phyloP scores from a whole-genome alignment of 2,113 vertebrate genomes.

The Datnioides undecimradiatus region DNA sequence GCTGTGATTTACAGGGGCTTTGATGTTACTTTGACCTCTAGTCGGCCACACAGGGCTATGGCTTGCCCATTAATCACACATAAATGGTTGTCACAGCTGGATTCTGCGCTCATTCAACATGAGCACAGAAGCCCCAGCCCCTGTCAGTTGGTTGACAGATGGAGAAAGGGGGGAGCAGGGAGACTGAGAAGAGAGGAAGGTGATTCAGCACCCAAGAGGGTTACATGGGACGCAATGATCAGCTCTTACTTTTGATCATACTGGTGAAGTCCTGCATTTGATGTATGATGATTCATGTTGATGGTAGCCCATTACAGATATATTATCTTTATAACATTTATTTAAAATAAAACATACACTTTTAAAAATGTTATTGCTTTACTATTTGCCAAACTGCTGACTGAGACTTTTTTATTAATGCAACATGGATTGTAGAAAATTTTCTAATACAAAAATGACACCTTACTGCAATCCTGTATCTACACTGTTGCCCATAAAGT shows the following conservation, averaged over 20 bases:
- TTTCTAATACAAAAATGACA: too few species aligned
- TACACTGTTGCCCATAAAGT: too few species aligned
- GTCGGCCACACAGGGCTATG: conserved; percentile 3
- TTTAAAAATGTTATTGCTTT: too few species aligned
- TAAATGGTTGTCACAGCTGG: conserved; percentile 62
- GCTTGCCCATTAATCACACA: conserved; percentile 66
- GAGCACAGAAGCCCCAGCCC: background rate
- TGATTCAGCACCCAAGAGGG: conserved; percentile 7
- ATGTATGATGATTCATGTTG: background rate
- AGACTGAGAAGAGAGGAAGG: conserved; percentile 26
- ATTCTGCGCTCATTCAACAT: conserved; percentile 59
- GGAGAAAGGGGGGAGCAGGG: background rate
- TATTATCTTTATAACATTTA: too few species aligned
- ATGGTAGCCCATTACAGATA: too few species aligned
- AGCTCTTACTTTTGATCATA: background rate
- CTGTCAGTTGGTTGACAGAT: conserved; percentile 45
- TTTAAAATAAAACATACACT: too few species aligned
- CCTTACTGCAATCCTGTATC: too few species aligned
- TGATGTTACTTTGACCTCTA: conserved; percentile 46
- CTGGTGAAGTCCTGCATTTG: background rate
- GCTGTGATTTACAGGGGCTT: conserved; percentile 55
- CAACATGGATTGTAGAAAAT: too few species aligned
- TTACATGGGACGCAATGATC: background rate
- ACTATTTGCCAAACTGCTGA: too few species aligned
- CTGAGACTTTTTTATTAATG: too few species aligned